Conservation (phyloP, 2,888 invertebrate species). For the Drosophila parthenogenetica region DNA sequence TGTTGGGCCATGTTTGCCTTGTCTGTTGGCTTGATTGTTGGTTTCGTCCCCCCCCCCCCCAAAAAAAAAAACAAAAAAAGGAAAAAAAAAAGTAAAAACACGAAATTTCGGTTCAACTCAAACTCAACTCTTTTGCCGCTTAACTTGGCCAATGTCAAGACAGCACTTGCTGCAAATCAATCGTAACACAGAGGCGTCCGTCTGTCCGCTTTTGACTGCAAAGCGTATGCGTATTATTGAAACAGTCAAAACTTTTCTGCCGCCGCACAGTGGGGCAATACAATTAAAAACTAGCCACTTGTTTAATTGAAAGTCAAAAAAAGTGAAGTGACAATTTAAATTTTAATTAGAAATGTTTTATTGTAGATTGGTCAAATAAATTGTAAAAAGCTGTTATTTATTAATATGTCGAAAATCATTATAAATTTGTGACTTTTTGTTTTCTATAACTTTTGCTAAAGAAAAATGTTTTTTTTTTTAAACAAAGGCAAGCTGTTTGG, state of each 20-base stretch:
- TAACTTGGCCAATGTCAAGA: constrained; percentile 53
- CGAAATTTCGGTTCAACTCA: constrained; percentile 14
- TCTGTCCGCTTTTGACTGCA: neutral
- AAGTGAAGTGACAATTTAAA: too few relatives aligned
- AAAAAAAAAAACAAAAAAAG: neutral
- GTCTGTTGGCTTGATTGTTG: constrained; percentile 40
- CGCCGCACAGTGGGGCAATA: constrained; percentile 19
- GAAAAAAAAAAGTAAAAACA: neutral
- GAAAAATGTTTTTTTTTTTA: too few relatives aligned
- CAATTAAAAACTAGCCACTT: too few relatives aligned
- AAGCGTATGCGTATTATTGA: constrained; percentile 56
- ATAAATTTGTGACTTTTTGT: too few relatives aligned
- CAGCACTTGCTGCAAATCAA: constrained; percentile 52
- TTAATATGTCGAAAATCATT: too few relatives aligned
- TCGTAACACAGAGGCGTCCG: constrained; percentile 26
- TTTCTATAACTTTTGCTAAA: too few relatives aligned
- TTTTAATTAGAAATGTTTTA: too few relatives aligned
- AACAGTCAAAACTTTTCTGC: constrained; percentile 49
- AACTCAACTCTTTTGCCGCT: constrained; percentile 43
- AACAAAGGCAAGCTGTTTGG: too few relatives aligned
- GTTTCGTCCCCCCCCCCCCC: constrained; percentile 35
- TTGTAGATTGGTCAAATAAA: too few relatives aligned
- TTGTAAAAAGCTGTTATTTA: too few relatives aligned
- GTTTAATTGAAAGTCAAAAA: too few relatives aligned
- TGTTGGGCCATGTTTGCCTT: constrained; percentile 39